Evolutionary conservation across 1,140 invertebrate species (phyloP).

Genomic region (Uloborus diversus): DNA sequence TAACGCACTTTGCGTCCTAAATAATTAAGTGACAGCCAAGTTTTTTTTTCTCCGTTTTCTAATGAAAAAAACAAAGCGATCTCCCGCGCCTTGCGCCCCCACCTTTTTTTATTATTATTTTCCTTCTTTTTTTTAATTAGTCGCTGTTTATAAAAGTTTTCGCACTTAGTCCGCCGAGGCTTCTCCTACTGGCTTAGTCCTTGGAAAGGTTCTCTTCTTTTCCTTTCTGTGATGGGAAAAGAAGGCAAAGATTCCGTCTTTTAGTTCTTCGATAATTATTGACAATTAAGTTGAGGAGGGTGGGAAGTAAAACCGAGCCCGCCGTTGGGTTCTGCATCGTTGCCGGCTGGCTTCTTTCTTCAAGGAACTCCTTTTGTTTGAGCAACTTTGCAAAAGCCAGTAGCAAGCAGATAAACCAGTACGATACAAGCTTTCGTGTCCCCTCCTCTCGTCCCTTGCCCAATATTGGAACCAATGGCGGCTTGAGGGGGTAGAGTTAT

Average conservation of each 20-base stretch:
- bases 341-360: slow-evolving; percentile 36
- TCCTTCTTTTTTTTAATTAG: slow-evolving; percentile 54
- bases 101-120: too few species aligned
- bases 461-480: slow-evolving; percentile 27
- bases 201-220: slow-evolving; percentile 42
- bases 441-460: neutral
- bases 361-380: slow-evolving; percentile 33
- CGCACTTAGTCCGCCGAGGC: slow-evolving; percentile 50
- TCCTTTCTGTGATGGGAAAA: slow-evolving; percentile 17
- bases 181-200: slow-evolving; percentile 48
- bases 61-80: slow-evolving; percentile 57
- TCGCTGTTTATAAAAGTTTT: slow-evolving; percentile 57
- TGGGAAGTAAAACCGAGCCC: slow-evolving; percentile 24
- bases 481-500: slow-evolving; percentile 4
- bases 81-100: slow-evolving; percentile 50
- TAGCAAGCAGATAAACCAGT: slow-evolving; percentile 39
- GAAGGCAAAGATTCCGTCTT: slow-evolving; percentile 52
- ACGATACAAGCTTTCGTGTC: slow-evolving; percentile 28
- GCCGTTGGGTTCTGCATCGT: slow-evolving; percentile 35
- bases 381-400: slow-evolving; percentile 43
- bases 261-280: slow-evolving; percentile 56
- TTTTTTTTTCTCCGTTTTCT: slow-evolving; percentile 52
- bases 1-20: slow-evolving; percentile 58
- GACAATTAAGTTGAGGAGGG: slow-evolving; percentile 53
- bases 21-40: slow-evolving; percentile 56